A percentile compares a stretch with the other conserved stretches of the same genome.
Conservation (phyloP, 2,888 invertebrate species). For the Lordiphosa andalusiaca region DNA sequence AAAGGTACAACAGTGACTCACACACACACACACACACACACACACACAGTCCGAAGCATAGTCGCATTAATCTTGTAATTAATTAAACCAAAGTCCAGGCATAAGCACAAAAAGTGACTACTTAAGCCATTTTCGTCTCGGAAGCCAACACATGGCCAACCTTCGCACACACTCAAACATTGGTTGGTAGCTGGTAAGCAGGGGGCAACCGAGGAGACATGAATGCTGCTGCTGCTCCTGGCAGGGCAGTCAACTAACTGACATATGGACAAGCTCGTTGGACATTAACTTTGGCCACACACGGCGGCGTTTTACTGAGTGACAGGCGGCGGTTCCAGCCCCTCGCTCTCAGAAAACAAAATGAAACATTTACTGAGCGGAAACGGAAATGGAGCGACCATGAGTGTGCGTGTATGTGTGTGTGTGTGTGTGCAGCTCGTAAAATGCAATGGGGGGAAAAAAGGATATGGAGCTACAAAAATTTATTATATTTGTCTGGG, state of each 20-base stretch:
- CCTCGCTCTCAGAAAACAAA: conserved; percentile 40
- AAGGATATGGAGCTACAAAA: conserved; percentile 13
- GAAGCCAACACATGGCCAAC: conserved; percentile 66
- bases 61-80: conserved; percentile 73
- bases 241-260: conserved; percentile 54
- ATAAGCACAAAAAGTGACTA: conserved; percentile 75
- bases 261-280: conserved; percentile 69
- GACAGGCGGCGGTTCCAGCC: conserved; percentile 51
- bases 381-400: conserved; percentile 58
- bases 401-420: conserved; percentile 7
- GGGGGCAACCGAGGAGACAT: neutral
- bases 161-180: conserved; percentile 7
- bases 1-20: conserved; percentile 26
- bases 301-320: conserved; percentile 53
- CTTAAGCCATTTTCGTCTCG: conserved; percentile 72
- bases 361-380: conserved; percentile 72
- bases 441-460: conserved; percentile 45
- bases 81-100: conserved; percentile 75
- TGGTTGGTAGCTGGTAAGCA: conserved; percentile 7
- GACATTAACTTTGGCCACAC: conserved; percentile 67
- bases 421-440: conserved; percentile 41
- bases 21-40: neutral
- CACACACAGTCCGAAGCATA: conserved; percentile 7
- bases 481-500: conserved; percentile 12
- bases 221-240: conserved; percentile 3